A percentile compares a stretch with the other conserved stretches of the same genome.
These are phyloP conservation scores for Seira ritae DNA, from an alignment of 2,888 invertebrate genomes.

Conservation along the genomic window DNA sequence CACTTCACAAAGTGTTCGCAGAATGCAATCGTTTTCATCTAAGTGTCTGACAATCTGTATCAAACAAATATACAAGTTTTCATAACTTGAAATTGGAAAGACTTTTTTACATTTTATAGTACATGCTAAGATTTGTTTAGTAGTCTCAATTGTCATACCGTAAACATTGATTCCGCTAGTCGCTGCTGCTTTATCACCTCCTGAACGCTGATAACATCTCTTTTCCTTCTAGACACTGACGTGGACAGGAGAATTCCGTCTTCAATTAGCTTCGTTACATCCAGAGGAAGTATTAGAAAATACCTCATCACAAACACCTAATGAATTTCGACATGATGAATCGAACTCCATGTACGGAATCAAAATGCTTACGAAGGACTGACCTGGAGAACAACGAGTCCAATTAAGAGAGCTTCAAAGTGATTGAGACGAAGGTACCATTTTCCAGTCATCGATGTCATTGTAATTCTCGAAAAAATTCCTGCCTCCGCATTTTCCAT, in stretches of 20 bases:
- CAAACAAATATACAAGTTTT: too few species aligned
- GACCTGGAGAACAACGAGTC: conserved; percentile 52
- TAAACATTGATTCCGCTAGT: conserved; percentile 40
- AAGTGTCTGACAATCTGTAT: conserved; percentile 48
- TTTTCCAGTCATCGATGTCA: conserved; percentile 67
- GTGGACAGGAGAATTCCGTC: conserved; percentile 60
- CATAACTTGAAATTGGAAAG: too few species aligned
- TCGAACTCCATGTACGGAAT: neutral
- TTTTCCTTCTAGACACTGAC: conserved; percentile 45
- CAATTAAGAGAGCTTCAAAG: conserved; percentile 61
- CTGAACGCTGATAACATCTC: neutral
- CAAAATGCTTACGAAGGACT: neutral
- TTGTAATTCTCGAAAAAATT: conserved; percentile 67
- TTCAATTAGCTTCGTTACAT: conserved; percentile 61
- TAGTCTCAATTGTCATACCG: conserved; percentile 14
- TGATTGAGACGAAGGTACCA: conserved; percentile 56
- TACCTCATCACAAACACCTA: conserved; percentile 63
- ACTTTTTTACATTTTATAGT: too few species aligned
- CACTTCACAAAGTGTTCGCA: conserved; percentile 61
- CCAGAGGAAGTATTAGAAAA: conserved; percentile 64
- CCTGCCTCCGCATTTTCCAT: conserved; percentile 40
- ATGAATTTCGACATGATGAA: too few species aligned
- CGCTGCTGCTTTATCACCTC: conserved; percentile 15
- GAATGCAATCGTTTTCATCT: conserved; percentile 61
- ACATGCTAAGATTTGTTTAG: too few species aligned